Conservation (phyloP, 1,140 invertebrate genomes). For the Akabosia matsudoensis region DNA sequence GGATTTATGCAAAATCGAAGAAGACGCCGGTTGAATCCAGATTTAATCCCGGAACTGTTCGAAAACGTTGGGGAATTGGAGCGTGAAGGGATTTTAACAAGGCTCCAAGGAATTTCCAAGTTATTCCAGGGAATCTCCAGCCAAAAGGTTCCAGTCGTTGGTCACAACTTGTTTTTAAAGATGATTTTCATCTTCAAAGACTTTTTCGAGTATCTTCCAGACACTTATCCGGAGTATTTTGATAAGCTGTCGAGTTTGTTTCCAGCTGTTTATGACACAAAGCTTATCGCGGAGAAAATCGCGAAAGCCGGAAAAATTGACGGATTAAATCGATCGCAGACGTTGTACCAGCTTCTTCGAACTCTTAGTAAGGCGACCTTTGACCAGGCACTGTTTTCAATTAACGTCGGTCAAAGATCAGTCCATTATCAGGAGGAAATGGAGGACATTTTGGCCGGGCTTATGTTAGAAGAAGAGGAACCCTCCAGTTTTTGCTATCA, state of each 20-base stretch:
- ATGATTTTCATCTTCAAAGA: slow-evolving; percentile 6
- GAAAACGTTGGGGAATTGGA: neutral
- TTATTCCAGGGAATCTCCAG: neutral
- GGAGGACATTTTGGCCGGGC: neutral
- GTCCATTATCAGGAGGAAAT: neutral
- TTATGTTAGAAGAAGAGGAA: neutral
- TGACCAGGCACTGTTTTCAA: too few relatives aligned
- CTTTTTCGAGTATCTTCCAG: slow-evolving; percentile 23
- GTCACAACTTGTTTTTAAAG: slow-evolving; percentile 5
- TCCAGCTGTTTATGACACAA: slow-evolving; percentile 11
- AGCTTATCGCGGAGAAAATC: neutral
- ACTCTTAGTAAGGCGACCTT: too few relatives aligned
- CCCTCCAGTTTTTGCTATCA: neutral
- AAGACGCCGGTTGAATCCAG: neutral
- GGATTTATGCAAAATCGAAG: neutral
- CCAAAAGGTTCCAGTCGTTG: neutral
- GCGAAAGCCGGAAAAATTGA: too few relatives aligned
- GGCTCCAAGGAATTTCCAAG: neutral
- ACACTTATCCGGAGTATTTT: neutral
- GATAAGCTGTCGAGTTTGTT: neutral
- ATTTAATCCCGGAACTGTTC: neutral
- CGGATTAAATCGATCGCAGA: too few relatives aligned
- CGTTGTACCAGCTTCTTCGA: too few relatives aligned
- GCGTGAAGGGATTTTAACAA: neutral
- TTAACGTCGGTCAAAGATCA: too few relatives aligned